A percentile compares a stretch with the other conserved stretches of the same genome.
These are phyloP conservation scores for Piaya cayana DNA, from an alignment of 2,113 vertebrate genomes.

Conservation along the genomic window DNA sequence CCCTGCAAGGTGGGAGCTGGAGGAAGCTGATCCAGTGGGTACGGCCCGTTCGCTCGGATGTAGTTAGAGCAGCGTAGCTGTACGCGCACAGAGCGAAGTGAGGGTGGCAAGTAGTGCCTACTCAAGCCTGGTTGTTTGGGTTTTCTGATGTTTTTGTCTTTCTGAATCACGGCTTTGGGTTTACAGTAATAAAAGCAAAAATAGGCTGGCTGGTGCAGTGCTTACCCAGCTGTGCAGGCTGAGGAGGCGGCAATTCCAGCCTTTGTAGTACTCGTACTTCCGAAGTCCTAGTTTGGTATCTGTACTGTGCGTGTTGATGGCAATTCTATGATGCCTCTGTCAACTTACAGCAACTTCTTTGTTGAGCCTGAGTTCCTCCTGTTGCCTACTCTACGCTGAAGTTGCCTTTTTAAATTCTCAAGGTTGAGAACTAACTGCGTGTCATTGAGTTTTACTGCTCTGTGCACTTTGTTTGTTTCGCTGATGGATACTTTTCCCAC, in stretches of 20 bases:
- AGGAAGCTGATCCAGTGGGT: not conserved
- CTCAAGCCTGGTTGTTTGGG: not conserved
- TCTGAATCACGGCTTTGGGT: not conserved
- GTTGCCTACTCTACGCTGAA: not conserved
- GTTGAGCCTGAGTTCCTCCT: not conserved
- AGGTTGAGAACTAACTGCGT: not conserved
- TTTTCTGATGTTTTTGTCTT: not conserved
- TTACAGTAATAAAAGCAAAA: not conserved
- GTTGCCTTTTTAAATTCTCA: not conserved
- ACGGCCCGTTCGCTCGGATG: not conserved
- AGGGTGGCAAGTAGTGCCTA: not conserved
- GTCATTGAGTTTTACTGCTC: not conserved
- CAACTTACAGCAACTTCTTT: not conserved
- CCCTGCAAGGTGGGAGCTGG: constrained; percentile 1
- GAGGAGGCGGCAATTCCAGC: not conserved
- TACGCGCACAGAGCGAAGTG: accelerated
- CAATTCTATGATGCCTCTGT: not conserved
- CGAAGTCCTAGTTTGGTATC: not conserved
- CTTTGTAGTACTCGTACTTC: accelerated
- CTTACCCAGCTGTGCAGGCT: not conserved
- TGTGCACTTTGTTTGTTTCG: not conserved
- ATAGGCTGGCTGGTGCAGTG: not conserved
- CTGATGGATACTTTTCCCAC: not conserved
- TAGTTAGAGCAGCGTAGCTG: not conserved
- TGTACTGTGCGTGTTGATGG: not conserved